These are phyloP conservation scores for Clytia hemisphaerica DNA, from an alignment of 30 jellyfish, hydroid and myxozoan species.

Conservation along the genomic window DNA sequence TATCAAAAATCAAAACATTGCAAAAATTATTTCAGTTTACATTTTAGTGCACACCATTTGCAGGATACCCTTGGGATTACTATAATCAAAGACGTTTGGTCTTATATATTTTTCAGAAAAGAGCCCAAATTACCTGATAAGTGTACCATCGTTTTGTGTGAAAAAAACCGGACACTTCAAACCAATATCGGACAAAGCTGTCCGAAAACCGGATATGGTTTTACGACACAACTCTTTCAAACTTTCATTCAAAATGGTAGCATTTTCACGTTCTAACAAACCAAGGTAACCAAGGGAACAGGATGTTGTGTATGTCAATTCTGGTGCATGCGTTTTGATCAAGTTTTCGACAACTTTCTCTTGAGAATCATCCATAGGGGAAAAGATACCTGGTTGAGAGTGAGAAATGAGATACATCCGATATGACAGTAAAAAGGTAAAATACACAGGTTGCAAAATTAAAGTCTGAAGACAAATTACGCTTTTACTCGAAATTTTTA, in stretches of 20 bases:
- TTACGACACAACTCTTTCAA: conserved; percentile 14
- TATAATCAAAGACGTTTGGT: no score
- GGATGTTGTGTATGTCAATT: conserved; percentile 20
- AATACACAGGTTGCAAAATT: no score
- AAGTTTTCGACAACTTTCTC: conserved; percentile 32
- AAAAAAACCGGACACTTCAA: conserved; percentile 37
- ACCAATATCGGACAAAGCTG: conserved; percentile 33
- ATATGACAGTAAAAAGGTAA: not conserved
- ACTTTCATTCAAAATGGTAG: conserved; percentile 52
- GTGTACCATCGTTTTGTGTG: conserved; percentile 64
- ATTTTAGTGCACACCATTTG: no score
- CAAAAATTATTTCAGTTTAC: not conserved
- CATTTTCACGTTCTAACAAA: conserved; percentile 57
- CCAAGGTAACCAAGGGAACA: conserved; percentile 53
- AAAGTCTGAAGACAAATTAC: no score
- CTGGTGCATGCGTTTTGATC: conserved; percentile 6
- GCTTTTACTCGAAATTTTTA: no score
- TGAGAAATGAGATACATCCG: no score
- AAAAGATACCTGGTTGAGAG: conserved; percentile 51
- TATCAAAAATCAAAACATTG: not conserved
- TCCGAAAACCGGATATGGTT: conserved; percentile 32
- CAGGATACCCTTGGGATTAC: no score
- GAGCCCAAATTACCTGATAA: conserved; percentile 25
- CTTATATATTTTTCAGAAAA: no score
- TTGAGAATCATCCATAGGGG: conserved; percentile 37